Evolutionary conservation across 2,888 invertebrate species (phyloP).

Genomic region (Noctuana brunneofusca): DNA sequence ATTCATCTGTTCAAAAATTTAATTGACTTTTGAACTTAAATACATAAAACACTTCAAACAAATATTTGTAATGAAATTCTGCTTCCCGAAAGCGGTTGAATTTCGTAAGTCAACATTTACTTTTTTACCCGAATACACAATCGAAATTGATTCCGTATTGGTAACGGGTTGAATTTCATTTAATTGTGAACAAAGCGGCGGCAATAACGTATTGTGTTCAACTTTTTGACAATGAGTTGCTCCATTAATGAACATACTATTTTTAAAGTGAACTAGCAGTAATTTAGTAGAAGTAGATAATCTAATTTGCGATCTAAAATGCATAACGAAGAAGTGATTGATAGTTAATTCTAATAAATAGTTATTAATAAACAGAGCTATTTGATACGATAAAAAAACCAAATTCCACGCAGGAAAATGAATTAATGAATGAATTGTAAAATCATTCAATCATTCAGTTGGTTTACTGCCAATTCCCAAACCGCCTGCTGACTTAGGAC

Average conservation of each 20-base stretch:
- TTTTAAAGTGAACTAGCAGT: too few relatives aligned
- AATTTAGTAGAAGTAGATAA: too few relatives aligned
- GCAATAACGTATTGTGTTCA: background rate
- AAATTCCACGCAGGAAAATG: too few relatives aligned
- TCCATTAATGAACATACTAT: too few relatives aligned
- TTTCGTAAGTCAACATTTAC: constrained; percentile 6
- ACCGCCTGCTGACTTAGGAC: background rate
- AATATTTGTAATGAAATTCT: background rate
- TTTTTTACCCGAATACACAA: constrained; percentile 8
- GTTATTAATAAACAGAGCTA: too few relatives aligned
- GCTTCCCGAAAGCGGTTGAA: constrained; percentile 2
- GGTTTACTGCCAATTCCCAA: background rate
- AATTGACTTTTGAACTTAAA: too few relatives aligned
- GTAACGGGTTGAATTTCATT: background rate
- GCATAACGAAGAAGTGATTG: too few relatives aligned
- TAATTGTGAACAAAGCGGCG: background rate
- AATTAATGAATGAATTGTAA: too few relatives aligned
- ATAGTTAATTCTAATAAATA: too few relatives aligned
- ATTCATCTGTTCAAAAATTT: too few relatives aligned
- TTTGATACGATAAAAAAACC: too few relatives aligned
- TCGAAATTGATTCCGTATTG: constrained; percentile 14
- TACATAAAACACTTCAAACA: background rate
- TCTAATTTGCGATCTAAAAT: too few relatives aligned
- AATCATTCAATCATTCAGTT: background rate
- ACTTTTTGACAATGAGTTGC: background rate